Percentiles rank a stretch among this genome's conserved stretches.
Conservation (phyloP, 2,888 invertebrate species). For the Neria commutata region DNA sequence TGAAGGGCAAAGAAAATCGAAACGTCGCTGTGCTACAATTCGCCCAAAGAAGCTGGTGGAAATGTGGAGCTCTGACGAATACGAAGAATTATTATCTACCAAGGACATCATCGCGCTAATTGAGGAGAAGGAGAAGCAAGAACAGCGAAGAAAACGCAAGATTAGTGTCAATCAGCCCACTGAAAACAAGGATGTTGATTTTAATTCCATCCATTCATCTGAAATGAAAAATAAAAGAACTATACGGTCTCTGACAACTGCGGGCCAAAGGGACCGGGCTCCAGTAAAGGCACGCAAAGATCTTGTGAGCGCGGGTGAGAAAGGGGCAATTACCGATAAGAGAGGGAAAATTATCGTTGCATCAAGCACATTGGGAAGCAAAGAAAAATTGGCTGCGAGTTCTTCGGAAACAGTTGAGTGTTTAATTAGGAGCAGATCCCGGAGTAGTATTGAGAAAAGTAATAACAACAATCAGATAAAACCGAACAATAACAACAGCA, state of each 20-base stretch:
- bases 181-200: not conserved
- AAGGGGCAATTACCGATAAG: no score
- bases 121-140: slow-evolving; percentile 60
- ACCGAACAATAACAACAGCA: no score
- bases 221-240: no score
- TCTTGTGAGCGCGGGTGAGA: no score
- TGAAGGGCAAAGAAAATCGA: slow-evolving; percentile 77
- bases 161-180: slow-evolving; percentile 31
- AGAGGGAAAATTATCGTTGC: not conserved
- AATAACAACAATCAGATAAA: no score
- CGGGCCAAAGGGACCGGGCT: no score
- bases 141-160: slow-evolving; percentile 52
- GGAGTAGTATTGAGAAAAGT: slow-evolving; percentile 15
- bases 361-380: not conserved
- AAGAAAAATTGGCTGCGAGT: slow-evolving; percentile 11
- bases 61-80: slow-evolving; percentile 78
- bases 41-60: slow-evolving; percentile 80
- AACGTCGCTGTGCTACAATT: slow-evolving; percentile 79
- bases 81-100: slow-evolving; percentile 64
- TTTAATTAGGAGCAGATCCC: slow-evolving; percentile 6
- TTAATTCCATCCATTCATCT: not conserved
- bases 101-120: slow-evolving; percentile 62
- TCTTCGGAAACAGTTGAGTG: not conserved
- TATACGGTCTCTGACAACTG: no score
- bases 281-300: no score